Conservation (phyloP, 2,113 vertebrate species). For the Danionella cerebrum region DNA sequence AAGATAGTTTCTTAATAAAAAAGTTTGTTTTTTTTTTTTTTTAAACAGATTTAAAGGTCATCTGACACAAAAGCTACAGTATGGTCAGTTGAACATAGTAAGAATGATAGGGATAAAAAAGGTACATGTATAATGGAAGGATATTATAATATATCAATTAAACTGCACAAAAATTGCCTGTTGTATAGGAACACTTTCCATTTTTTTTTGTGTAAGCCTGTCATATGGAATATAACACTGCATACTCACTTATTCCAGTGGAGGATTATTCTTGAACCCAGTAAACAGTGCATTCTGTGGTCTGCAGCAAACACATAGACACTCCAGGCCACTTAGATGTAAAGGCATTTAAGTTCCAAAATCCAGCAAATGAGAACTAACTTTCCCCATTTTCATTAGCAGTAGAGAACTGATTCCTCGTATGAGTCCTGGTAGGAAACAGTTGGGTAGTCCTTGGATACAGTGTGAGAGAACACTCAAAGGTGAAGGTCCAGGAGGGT, state of each 20-base stretch:
- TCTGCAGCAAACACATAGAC: slow-evolving; percentile 8
- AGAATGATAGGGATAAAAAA: too few relatives aligned
- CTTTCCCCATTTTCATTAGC: slow-evolving; percentile 2
- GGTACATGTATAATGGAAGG: too few relatives aligned
- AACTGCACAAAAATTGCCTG: too few relatives aligned
- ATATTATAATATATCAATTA: too few relatives aligned
- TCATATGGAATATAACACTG: neutral
- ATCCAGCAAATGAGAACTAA: slow-evolving; percentile 12
- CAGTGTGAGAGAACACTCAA: neutral
- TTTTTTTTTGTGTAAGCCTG: too few relatives aligned
- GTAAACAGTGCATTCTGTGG: neutral
- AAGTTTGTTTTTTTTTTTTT: too few relatives aligned
- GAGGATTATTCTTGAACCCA: neutral
- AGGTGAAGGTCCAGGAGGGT: neutral
- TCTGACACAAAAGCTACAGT: too few relatives aligned
- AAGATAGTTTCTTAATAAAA: too few relatives aligned
- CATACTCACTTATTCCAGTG: slow-evolving; percentile 30
- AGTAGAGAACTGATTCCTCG: slow-evolving; percentile 10
- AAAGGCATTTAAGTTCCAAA: slow-evolving; percentile 28
- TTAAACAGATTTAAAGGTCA: too few relatives aligned
- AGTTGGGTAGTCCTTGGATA: slow-evolving; percentile 8
- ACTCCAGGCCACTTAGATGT: neutral
- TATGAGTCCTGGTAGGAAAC: slow-evolving; percentile 3
- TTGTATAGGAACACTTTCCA: too few relatives aligned
- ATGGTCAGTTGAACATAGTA: too few relatives aligned